These are phyloP conservation scores for Apamea epomidion DNA, from an alignment of 2,888 invertebrate species.

Conservation along the genomic window DNA sequence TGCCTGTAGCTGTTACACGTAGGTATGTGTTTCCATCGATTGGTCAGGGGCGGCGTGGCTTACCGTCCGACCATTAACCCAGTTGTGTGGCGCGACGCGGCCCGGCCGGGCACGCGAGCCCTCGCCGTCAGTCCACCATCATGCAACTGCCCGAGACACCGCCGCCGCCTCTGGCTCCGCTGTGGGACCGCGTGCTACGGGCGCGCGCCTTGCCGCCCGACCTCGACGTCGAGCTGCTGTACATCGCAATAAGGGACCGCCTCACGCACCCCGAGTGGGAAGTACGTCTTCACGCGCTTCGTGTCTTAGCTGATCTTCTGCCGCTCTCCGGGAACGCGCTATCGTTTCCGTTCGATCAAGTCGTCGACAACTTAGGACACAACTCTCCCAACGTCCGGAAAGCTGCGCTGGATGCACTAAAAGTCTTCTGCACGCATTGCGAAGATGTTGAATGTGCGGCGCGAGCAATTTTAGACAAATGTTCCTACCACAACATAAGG, in stretches of 20 bases:
- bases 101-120: conserved; percentile 85
- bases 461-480: conserved; percentile 91
- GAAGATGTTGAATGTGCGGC: conserved; percentile 92
- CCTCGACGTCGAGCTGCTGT: conserved; percentile 92
- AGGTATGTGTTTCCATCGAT: conserved; percentile 83
- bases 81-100: conserved; percentile 87
- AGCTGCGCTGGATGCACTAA: conserved; percentile 94
- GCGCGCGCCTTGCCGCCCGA: conserved; percentile 93
- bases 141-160: conserved; percentile 88
- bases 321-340: conserved; percentile 93
- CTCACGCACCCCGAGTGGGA: conserved; percentile 95
- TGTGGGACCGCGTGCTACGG: conserved; percentile 95
- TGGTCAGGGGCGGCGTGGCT: conserved; percentile 88
- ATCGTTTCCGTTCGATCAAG: conserved; percentile 93
- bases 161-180: conserved; percentile 92
- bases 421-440: conserved; percentile 93
- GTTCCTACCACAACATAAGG: conserved; percentile 91
- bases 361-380: conserved; percentile 95
- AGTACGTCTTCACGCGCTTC: conserved; percentile 95
- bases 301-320: conserved; percentile 94
- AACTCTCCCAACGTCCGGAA: conserved; percentile 95
- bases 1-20: conserved; percentile 53
- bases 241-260: conserved; percentile 93
- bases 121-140: conserved; percentile 77
- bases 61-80: conserved; percentile 90